Evolutionary conservation across 37 sponge, comb jelly and placozoan genomes (phyloP).

Genomic region (Eunapius fragilis): DNA sequence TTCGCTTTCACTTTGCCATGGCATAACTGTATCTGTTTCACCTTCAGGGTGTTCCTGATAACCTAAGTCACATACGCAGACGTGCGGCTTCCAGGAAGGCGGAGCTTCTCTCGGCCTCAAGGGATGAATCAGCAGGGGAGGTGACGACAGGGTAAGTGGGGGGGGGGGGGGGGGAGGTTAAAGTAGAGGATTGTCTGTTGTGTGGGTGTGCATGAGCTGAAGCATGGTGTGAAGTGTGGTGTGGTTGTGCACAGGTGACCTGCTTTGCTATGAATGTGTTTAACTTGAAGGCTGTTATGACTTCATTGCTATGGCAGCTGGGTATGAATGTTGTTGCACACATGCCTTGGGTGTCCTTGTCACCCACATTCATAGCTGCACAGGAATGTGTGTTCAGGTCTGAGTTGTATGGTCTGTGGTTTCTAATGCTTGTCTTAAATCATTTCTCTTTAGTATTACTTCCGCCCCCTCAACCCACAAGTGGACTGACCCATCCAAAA

Average conservation of each 20-base stretch:
- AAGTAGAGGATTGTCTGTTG: constrained; percentile 10
- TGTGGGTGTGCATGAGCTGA: background rate
- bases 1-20: too few species aligned
- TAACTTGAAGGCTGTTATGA: background rate
- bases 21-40: too few species aligned
- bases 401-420: background rate
- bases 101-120: constrained; percentile 34
- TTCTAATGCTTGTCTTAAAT: background rate
- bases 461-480: background rate
- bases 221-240: background rate
- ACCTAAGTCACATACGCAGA: constrained; percentile 48
- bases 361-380: background rate
- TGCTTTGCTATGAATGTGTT: background rate
- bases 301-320: too few species aligned
- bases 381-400: background rate
- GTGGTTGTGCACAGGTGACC: background rate
- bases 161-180: background rate
- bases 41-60: constrained; percentile 16
- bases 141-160: background rate
- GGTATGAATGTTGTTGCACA: background rate
- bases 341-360: background rate
- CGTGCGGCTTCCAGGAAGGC: constrained; percentile 57
- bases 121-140: background rate
- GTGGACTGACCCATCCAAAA: background rate
- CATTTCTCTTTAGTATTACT: background rate